These are phyloP conservation scores for Athetis lepigone DNA, from an alignment of 2,888 invertebrate species.

Conservation along the genomic window DNA sequence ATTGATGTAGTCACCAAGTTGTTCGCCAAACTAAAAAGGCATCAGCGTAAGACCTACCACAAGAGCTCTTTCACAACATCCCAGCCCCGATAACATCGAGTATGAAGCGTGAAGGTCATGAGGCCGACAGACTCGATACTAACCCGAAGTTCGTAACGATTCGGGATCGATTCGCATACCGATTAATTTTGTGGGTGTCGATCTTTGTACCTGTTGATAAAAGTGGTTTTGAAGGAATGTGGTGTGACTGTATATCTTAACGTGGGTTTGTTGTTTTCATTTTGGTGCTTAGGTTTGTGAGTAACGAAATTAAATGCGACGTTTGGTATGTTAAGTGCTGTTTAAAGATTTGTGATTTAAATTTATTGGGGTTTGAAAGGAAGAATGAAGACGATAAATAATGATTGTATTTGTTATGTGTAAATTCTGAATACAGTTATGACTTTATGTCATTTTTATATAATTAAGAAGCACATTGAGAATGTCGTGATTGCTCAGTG, in stretches of 20 bases:
- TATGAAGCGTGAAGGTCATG: slow-evolving; percentile 55
- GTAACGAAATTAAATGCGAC: neutral
- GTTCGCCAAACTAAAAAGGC: slow-evolving; percentile 11
- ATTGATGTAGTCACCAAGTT: too few relatives aligned
- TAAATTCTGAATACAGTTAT: too few relatives aligned
- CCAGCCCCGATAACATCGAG: slow-evolving; percentile 45
- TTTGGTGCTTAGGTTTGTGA: slow-evolving; percentile 17
- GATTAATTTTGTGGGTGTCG: slow-evolving; percentile 40
- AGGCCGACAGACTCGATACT: slow-evolving; percentile 31
- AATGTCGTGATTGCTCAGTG: too few relatives aligned
- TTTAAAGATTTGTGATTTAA: neutral
- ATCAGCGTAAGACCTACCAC: slow-evolving; percentile 58
- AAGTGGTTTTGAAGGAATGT: slow-evolving; percentile 33
- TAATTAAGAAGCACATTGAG: too few relatives aligned
- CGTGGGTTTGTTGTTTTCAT: slow-evolving; percentile 23
- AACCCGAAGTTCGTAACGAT: slow-evolving; percentile 26
- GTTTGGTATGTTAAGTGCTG: neutral
- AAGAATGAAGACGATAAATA: neutral
- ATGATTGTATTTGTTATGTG: too few relatives aligned
- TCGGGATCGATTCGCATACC: slow-evolving; percentile 39
- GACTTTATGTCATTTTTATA: too few relatives aligned
- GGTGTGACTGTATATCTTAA: slow-evolving; percentile 28
- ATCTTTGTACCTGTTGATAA: slow-evolving; percentile 19
- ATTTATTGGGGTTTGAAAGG: neutral
- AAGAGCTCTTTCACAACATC: slow-evolving; percentile 55